Percentiles rank a stretch among this genome's conserved stretches.
Conservation (phyloP, 2,113 vertebrate genomes). For the Entelurus aequoreus region DNA sequence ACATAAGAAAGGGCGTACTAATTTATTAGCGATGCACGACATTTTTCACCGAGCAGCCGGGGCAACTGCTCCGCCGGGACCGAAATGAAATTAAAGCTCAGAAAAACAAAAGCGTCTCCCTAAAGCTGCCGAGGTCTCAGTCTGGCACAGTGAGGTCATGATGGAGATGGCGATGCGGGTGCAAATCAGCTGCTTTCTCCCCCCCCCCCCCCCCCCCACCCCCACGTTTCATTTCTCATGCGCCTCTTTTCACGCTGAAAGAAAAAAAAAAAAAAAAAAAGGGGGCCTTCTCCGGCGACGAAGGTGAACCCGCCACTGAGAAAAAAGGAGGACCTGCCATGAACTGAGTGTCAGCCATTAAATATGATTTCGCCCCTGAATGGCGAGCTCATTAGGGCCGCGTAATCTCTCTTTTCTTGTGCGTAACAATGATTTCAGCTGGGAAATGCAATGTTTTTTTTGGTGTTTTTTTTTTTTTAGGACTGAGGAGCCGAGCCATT, state of each 20-base stretch:
- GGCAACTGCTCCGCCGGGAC: slow-evolving; percentile 83
- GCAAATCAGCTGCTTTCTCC: slow-evolving; percentile 63
- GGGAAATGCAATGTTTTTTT: slow-evolving; percentile 74
- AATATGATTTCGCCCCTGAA: slow-evolving; percentile 79
- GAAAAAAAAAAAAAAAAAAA: slow-evolving; percentile 24
- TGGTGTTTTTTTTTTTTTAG: too few species aligned
- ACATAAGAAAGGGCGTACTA: slow-evolving; percentile 74
- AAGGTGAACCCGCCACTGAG: slow-evolving; percentile 71
- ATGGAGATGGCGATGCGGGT: slow-evolving; percentile 55
- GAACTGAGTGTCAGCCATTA: slow-evolving; percentile 76
- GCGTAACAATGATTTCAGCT: slow-evolving; percentile 79
- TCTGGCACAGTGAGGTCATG: slow-evolving; percentile 67
- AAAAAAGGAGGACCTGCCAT: slow-evolving; percentile 71
- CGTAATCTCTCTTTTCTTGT: slow-evolving; percentile 79
- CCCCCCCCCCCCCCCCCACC: slow-evolving; percentile 39
- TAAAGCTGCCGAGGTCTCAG: slow-evolving; percentile 50
- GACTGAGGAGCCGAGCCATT: slow-evolving; percentile 64
- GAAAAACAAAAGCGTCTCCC: slow-evolving; percentile 59
- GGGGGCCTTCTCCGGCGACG: slow-evolving; percentile 54
- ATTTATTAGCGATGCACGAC: slow-evolving; percentile 93
- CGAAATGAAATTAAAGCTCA: slow-evolving; percentile 67
- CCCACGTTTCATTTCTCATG: slow-evolving; percentile 69
- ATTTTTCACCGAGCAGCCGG: slow-evolving; percentile 90
- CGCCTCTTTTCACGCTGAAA: slow-evolving; percentile 58
- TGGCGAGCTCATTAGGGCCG: slow-evolving; percentile 73